phyloP scores from a whole-genome alignment of 2,797 vertebrate species.

The Netta rufina region DNA sequence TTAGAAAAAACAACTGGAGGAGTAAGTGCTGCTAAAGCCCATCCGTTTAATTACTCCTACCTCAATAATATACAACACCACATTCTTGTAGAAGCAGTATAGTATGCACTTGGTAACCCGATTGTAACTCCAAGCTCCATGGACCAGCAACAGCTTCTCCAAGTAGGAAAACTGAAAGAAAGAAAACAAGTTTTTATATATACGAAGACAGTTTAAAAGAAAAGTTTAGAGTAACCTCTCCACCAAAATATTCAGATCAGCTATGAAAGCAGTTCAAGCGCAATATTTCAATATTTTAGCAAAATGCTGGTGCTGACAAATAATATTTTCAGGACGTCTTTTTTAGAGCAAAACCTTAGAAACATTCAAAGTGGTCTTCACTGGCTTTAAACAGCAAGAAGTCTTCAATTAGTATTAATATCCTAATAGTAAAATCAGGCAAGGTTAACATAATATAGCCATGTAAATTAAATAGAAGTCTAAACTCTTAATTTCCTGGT shows the following conservation, averaged over 20 bases:
- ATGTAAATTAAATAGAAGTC: neutral
- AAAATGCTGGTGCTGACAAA: neutral
- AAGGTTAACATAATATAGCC: neutral
- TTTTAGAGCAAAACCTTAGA: neutral
- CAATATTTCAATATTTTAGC: neutral
- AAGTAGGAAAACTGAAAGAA: conserved; percentile 89
- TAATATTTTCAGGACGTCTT: neutral
- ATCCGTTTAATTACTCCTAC: conserved; percentile 74
- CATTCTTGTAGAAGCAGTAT: conserved; percentile 99
- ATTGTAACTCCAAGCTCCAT: conserved; percentile 98
- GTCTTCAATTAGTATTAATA: neutral
- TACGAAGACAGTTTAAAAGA: neutral
- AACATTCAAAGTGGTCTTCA: neutral
- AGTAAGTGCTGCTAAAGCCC: neutral
- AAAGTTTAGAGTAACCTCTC: neutral
- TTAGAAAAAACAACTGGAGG: neutral
- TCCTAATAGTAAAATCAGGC: neutral
- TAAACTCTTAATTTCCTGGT: neutral
- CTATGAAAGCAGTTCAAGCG: neutral
- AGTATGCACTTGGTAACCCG: conserved; percentile 98
- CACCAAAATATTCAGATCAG: neutral
- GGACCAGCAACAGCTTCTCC: conserved; percentile 94
- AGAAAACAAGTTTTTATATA: neutral
- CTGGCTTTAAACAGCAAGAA: neutral
- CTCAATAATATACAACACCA: conserved; percentile 99